These are phyloP conservation scores for Ammospiza maritima DNA, from an alignment of 2,797 vertebrate genomes.

Conservation along the genomic window DNA sequence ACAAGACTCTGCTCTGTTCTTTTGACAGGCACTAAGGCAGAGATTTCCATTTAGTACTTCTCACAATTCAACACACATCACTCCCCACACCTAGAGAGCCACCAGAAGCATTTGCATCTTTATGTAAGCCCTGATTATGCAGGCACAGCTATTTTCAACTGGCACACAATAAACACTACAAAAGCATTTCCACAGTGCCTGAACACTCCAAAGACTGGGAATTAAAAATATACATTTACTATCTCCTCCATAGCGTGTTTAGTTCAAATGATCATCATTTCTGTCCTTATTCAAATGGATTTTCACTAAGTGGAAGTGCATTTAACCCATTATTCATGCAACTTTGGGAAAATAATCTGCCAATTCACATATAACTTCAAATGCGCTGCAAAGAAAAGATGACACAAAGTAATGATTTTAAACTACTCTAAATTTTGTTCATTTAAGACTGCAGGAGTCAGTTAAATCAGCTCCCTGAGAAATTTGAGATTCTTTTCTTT, in stretches of 20 bases:
- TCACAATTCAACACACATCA: neutral
- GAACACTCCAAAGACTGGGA: neutral
- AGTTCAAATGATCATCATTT: neutral
- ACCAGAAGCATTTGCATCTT: constrained; percentile 30
- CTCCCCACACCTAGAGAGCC: neutral
- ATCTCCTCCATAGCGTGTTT: neutral
- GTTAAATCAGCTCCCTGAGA: neutral
- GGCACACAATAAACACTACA: constrained; percentile 9
- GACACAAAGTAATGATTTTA: neutral
- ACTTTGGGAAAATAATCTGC: neutral
- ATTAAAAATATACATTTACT: neutral
- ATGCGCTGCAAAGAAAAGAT: neutral
- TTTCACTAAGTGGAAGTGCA: neutral
- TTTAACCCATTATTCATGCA: neutral
- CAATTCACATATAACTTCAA: neutral
- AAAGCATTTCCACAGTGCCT: neutral
- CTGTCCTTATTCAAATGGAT: neutral
- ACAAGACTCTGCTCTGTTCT: neutral
- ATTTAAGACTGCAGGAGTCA: neutral
- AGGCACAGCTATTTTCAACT: constrained; percentile 21
- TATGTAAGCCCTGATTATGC: constrained; percentile 28
- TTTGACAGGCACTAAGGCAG: neutral
- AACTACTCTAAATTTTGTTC: neutral
- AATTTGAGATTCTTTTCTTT: neutral
- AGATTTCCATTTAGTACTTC: neutral